These are phyloP conservation scores for Chymomyza costata DNA, from an alignment of 1,140 invertebrate genomes.

Conservation along the genomic window DNA sequence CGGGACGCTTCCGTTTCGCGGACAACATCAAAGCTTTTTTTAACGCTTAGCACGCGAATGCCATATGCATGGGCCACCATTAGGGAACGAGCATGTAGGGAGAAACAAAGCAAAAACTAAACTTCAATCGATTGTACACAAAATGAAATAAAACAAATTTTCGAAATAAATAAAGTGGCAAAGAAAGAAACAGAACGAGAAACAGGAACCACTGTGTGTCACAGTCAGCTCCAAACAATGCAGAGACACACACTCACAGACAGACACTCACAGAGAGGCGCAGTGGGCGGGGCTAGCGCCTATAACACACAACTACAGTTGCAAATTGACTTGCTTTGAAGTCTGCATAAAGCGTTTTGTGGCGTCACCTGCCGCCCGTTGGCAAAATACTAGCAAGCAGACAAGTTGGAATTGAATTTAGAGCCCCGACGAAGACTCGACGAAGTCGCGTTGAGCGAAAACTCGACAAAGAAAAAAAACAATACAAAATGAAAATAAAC, in stretches of 20 bases:
- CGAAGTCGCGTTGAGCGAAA: too few relatives aligned
- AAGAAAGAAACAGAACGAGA: slow-evolving; percentile 13
- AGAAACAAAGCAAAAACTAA: slow-evolving; percentile 30
- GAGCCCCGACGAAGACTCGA: slow-evolving; percentile 22
- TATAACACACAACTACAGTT: slow-evolving; percentile 24
- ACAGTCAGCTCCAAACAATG: slow-evolving; percentile 20
- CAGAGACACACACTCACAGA: slow-evolving; percentile 20
- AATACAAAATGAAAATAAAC: slow-evolving; percentile 19
- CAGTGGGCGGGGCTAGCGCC: slow-evolving; percentile 5
- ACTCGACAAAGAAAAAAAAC: too few relatives aligned
- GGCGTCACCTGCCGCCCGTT: slow-evolving; percentile 49
- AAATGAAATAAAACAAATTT: slow-evolving; percentile 58
- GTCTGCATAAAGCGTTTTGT: slow-evolving; percentile 61
- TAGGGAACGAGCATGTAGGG: slow-evolving; percentile 11
- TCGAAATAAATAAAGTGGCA: slow-evolving; percentile 30
- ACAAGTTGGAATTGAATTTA: slow-evolving; percentile 52
- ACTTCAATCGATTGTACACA: slow-evolving; percentile 62
- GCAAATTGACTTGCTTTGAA: slow-evolving; percentile 65
- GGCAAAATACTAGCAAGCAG: slow-evolving; percentile 49
- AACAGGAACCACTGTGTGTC: too few relatives aligned
- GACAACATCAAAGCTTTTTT: slow-evolving; percentile 59
- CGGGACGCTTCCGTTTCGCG: slow-evolving; percentile 9
- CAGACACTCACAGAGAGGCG: slow-evolving; percentile 22
- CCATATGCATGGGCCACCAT: slow-evolving; percentile 11
- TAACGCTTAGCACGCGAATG: slow-evolving; percentile 8